Evolutionary conservation across 2,888 invertebrate genomes (phyloP).

Genomic region (Epiperipatus broadwayi): DNA sequence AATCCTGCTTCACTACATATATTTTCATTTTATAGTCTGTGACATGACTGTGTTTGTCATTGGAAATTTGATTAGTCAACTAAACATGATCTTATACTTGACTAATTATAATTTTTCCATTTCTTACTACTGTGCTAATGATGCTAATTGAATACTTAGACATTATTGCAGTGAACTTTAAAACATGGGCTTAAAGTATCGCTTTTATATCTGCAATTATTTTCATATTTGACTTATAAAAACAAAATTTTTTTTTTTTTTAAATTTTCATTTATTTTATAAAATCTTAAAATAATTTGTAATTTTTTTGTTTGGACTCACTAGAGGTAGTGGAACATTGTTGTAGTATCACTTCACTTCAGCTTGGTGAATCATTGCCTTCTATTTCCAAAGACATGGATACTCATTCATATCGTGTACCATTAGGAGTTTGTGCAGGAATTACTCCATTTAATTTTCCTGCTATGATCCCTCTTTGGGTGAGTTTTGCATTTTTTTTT

Average conservation of each 20-base stretch:
- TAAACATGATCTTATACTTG: too few species aligned
- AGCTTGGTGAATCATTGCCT: constrained; percentile 75
- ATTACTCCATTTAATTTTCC: constrained; percentile 99
- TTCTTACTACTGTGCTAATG: too few species aligned
- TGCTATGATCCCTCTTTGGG: constrained; percentile 97
- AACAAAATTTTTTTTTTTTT: not conserved
- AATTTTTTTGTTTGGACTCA: too few species aligned
- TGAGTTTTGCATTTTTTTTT: constrained; percentile 20
- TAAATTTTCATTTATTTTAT: not conserved
- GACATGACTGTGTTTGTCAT: too few species aligned
- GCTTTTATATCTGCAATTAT: not conserved
- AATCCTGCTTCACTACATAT: too few species aligned
- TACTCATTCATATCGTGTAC: constrained; percentile 70
- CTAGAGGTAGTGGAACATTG: constrained; percentile 93
- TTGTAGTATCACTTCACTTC: constrained; percentile 73
- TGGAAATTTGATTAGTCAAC: too few species aligned
- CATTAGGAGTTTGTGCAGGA: constrained; percentile 79
- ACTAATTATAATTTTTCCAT: too few species aligned
- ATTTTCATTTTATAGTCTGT: too few species aligned
- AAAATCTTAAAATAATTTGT: not conserved
- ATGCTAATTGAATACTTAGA: too few species aligned
- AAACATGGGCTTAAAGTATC: too few species aligned
- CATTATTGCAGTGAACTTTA: too few species aligned
- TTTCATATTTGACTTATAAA: not conserved
- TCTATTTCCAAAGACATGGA: constrained; percentile 87